phyloP scores from a whole-genome alignment of 2,797 vertebrate genomes.

The Argya squamiceps region DNA sequence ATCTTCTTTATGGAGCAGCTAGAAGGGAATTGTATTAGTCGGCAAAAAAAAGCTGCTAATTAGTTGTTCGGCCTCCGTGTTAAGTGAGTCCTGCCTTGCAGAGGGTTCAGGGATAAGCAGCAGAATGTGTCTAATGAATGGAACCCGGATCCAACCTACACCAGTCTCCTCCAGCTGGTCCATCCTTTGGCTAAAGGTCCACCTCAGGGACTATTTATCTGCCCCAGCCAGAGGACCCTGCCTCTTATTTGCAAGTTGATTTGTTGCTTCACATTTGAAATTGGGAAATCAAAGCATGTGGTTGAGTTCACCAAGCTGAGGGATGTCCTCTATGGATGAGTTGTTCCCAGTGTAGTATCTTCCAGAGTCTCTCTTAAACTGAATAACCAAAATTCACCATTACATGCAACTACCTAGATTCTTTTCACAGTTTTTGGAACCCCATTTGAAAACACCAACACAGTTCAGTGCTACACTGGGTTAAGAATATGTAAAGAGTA shows the following conservation, averaged over 20 bases:
- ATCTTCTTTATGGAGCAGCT: constrained; percentile 67
- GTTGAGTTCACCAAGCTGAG: neutral
- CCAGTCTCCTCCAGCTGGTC: neutral
- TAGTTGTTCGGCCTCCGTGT: constrained; percentile 52
- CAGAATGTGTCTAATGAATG: neutral
- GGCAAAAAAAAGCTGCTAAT: constrained; percentile 12
- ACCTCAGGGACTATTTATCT: neutral
- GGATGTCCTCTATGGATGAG: neutral
- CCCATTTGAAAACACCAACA: neutral
- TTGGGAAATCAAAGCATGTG: neutral
- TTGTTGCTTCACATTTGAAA: neutral
- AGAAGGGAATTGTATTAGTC: constrained; percentile 43
- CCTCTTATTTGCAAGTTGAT: neutral
- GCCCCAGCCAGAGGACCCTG: neutral
- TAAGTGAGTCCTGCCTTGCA: constrained; percentile 52
- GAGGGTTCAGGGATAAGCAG: neutral
- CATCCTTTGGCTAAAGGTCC: neutral
- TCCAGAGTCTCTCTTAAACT: neutral
- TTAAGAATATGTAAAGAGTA: neutral
- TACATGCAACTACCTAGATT: neutral
- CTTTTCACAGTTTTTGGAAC: neutral
- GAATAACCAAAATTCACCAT: neutral
- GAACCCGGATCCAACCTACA: neutral
- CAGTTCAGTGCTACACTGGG: neutral
- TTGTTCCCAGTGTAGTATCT: neutral